A percentile compares a stretch with the other conserved stretches of the same genome.
phyloP scores from a whole-genome alignment of 2,888 invertebrate species.

The Clostera curtula region DNA sequence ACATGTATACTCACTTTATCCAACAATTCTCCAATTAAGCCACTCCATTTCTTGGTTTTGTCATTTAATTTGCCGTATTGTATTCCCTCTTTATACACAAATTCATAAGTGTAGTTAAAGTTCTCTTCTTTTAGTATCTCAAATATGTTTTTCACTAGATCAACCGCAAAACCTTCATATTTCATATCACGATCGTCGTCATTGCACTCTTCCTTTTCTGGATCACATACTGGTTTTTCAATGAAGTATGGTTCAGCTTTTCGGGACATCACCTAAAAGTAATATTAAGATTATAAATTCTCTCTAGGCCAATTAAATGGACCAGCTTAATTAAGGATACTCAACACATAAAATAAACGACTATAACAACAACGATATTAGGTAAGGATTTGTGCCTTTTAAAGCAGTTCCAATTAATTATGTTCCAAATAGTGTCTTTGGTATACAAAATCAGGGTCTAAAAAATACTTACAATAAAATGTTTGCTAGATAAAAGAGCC shows the following conservation, averaged over 20 bases:
- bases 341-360: no score
- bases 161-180: slow-evolving; percentile 85
- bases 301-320: not conserved
- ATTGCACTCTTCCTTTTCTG: slow-evolving; percentile 36
- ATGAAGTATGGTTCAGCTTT: slow-evolving; percentile 85
- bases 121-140: slow-evolving; percentile 62
- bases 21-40: slow-evolving; percentile 52
- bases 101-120: slow-evolving; percentile 50
- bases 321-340: not conserved
- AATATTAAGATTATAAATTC: not conserved
- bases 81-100: slow-evolving; percentile 35
- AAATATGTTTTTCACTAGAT: slow-evolving; percentile 82
- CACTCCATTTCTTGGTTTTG: slow-evolving; percentile 52
- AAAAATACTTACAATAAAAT: slow-evolving; percentile 72
- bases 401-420: no score
- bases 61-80: slow-evolving; percentile 38
- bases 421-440: no score
- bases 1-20: slow-evolving; percentile 43
- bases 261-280: slow-evolving; percentile 73
- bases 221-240: slow-evolving; percentile 66
- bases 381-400: no score
- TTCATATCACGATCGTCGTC: slow-evolving; percentile 73
- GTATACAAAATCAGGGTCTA: not conserved
- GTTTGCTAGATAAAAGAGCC: slow-evolving; percentile 61
- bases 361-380: no score